Evolutionary conservation across 2,113 vertebrate genomes (phyloP).

Genomic region (Chaetops frenatus): DNA sequence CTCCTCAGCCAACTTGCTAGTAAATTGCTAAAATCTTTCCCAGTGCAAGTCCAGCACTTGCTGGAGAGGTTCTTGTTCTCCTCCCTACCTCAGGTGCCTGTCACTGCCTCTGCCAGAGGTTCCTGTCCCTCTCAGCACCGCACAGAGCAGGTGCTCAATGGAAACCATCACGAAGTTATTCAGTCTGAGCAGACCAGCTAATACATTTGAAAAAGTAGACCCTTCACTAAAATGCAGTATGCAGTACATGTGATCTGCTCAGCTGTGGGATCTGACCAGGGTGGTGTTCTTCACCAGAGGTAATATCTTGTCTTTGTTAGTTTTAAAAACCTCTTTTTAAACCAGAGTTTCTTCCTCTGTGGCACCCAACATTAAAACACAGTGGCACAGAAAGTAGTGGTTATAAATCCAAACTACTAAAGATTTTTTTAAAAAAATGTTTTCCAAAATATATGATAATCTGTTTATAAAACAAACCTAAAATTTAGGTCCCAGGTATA

Average conservation of each 20-base stretch:
- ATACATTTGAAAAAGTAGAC: background rate
- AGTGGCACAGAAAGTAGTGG: background rate
- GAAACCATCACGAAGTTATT: background rate
- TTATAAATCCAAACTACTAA: background rate
- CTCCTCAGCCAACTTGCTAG: background rate
- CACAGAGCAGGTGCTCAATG: rapidly evolving
- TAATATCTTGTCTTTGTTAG: background rate
- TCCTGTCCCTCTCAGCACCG: background rate
- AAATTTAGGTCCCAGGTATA: background rate
- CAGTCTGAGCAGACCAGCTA: background rate
- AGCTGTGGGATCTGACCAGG: background rate
- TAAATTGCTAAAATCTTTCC: background rate
- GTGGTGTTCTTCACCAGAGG: background rate
- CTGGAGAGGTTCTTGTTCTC: background rate
- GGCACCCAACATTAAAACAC: background rate
- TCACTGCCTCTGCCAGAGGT: background rate
- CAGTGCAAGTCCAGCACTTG: background rate
- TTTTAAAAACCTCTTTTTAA: background rate
- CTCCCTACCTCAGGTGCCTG: background rate
- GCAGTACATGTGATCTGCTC: background rate
- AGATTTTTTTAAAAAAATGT: background rate
- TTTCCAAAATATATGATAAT: background rate
- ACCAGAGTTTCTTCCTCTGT: background rate
- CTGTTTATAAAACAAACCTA: background rate
- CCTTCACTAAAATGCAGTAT: background rate